Conservation (phyloP, 2,113 vertebrate species). For the Malurus melanocephalus region DNA sequence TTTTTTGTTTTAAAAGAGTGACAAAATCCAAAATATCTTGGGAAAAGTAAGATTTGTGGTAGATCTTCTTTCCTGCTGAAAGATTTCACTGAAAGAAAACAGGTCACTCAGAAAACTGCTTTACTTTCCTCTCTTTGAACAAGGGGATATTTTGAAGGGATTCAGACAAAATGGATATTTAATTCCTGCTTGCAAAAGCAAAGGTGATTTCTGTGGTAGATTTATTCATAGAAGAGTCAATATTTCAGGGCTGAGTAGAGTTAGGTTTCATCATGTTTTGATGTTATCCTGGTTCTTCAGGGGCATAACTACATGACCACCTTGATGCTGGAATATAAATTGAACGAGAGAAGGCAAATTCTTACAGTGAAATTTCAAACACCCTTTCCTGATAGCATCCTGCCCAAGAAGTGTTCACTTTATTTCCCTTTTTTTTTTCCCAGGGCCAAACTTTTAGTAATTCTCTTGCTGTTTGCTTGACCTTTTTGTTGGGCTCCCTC, state of each 20-base stretch:
- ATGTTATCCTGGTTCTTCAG: not conserved
- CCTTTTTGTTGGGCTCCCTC: conserved; percentile 13
- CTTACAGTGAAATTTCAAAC: not conserved
- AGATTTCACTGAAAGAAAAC: not conserved
- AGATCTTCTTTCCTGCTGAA: not conserved
- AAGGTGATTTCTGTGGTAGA: not conserved
- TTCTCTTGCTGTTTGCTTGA: conserved; percentile 9
- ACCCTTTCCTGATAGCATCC: not conserved
- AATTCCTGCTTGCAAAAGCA: not conserved
- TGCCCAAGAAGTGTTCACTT: not conserved
- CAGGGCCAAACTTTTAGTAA: not conserved
- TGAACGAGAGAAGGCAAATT: not conserved
- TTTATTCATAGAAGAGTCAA: not conserved
- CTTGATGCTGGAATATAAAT: not conserved
- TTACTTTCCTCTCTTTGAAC: not conserved
- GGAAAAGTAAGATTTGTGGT: not conserved
- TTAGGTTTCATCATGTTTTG: not conserved
- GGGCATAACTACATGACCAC: not conserved
- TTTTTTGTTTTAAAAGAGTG: not conserved
- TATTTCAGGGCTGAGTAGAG: not conserved
- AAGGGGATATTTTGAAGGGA: not conserved
- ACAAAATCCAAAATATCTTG: not conserved
- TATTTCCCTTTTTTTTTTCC: not conserved
- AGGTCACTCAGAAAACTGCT: not conserved
- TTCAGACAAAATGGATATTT: not conserved